A percentile compares a stretch with the other conserved stretches of the same genome.
Conservation (phyloP, 2,113 vertebrate species). For the Hippocampus zosterae region DNA sequence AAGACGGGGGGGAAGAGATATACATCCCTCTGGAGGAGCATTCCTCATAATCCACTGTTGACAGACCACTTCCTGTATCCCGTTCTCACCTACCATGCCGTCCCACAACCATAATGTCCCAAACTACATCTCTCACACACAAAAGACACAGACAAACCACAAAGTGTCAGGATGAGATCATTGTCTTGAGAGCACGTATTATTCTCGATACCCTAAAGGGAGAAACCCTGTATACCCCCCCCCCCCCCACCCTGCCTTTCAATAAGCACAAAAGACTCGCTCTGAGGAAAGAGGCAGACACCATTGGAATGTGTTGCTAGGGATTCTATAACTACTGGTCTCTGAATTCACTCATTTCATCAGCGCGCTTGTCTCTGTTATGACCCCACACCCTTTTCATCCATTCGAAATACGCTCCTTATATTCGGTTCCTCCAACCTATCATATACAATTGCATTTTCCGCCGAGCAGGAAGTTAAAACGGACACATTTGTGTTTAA, state of each 20-base stretch:
- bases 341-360: constrained; percentile 36
- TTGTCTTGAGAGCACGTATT: constrained; percentile 58
- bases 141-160: background rate
- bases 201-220: constrained; percentile 65
- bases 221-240: constrained; percentile 68
- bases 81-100: background rate
- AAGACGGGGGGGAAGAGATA: constrained; percentile 28
- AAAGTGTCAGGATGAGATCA: constrained; percentile 59
- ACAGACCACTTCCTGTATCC: constrained; percentile 31
- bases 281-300: constrained; percentile 52
- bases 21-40: constrained; percentile 31
- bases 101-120: constrained; percentile 14
- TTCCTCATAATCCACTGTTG: constrained; percentile 39
- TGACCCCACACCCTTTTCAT: constrained; percentile 11
- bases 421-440: background rate
- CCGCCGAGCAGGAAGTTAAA: background rate
- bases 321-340: constrained; percentile 46
- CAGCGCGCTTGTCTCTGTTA: background rate
- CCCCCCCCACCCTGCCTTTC: constrained; percentile 55
- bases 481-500: constrained; percentile 12
- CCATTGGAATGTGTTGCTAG: constrained; percentile 66
- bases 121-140: background rate
- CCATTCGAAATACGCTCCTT: constrained; percentile 4
- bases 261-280: constrained; percentile 61
- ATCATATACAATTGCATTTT: background rate